Conservation (phyloP, 2,797 vertebrate species). For the Babyrousa celebensis region DNA sequence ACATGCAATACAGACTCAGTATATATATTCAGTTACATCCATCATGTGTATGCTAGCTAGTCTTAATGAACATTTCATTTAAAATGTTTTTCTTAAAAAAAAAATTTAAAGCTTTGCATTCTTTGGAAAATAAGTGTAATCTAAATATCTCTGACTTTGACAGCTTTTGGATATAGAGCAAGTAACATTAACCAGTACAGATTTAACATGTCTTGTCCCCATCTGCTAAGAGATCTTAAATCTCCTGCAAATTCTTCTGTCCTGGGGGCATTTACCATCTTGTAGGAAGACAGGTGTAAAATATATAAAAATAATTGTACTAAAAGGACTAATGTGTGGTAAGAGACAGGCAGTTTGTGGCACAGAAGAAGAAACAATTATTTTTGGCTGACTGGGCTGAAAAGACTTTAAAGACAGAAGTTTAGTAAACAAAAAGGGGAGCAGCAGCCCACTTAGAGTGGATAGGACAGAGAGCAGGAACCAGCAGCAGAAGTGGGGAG, state of each 20-base stretch:
- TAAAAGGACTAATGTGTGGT: background rate
- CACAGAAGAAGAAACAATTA: background rate
- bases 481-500: background rate
- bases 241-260: background rate
- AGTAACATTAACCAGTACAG: background rate
- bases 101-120: background rate
- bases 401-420: background rate
- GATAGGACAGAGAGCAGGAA: background rate
- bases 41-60: background rate
- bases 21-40: background rate
- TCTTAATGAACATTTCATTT: background rate
- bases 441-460: background rate
- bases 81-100: background rate
- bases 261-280: background rate
- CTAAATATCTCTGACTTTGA: background rate
- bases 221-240: background rate
- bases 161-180: background rate
- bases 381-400: background rate
- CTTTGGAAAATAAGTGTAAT: constrained; percentile 28
- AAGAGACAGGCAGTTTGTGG: background rate
- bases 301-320: constrained; percentile 47
- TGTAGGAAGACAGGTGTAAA: background rate
- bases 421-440: background rate
- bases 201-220: background rate
- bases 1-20: background rate